Conservation (phyloP, 2,113 vertebrate species). For the Solea solea region DNA sequence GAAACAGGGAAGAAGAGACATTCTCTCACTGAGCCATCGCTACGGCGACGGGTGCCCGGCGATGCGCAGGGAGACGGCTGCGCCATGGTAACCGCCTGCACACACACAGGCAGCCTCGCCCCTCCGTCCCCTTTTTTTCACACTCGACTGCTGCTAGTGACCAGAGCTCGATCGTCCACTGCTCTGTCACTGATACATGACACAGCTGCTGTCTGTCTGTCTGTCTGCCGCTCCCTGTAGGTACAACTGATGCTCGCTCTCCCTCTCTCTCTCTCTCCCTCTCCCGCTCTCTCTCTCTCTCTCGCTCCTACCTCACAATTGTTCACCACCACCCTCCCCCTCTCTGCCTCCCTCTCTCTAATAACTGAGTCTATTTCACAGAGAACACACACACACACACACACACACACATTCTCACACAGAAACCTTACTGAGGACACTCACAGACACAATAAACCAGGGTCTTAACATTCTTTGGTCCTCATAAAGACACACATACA, state of each 20-base stretch:
- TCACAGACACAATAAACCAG: too few relatives aligned
- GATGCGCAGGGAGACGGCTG: conserved; percentile 74
- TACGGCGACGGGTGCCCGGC: conserved; percentile 76
- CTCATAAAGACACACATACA: not conserved
- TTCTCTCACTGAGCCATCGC: conserved; percentile 84
- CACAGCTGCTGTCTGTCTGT: conserved; percentile 40
- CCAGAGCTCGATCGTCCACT: conserved; percentile 46
- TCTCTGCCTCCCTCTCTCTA: conserved; percentile 3
- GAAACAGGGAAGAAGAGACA: conserved; percentile 83
- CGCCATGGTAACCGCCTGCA: conserved; percentile 78
- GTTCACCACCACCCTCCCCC: conserved; percentile 13
- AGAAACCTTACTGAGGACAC: too few relatives aligned
- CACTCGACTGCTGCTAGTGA: conserved; percentile 31
- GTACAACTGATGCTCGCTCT: conserved; percentile 15
- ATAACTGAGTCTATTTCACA: conserved; percentile 59
- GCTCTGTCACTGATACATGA: conserved; percentile 37
- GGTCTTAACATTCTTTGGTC: too few relatives aligned
- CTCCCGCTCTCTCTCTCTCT: conserved; percentile 26
- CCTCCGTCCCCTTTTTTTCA: conserved; percentile 24
- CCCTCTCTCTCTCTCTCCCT: conserved; percentile 4
- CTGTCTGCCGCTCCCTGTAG: conserved; percentile 34
- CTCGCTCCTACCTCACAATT: conserved; percentile 21
- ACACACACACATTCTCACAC: too few relatives aligned
- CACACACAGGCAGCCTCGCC: conserved; percentile 53
- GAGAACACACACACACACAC: conserved; percentile 44